Evolutionary conservation across 2,888 invertebrate genomes (phyloP).

Genomic region (Cylloceria caligata): DNA sequence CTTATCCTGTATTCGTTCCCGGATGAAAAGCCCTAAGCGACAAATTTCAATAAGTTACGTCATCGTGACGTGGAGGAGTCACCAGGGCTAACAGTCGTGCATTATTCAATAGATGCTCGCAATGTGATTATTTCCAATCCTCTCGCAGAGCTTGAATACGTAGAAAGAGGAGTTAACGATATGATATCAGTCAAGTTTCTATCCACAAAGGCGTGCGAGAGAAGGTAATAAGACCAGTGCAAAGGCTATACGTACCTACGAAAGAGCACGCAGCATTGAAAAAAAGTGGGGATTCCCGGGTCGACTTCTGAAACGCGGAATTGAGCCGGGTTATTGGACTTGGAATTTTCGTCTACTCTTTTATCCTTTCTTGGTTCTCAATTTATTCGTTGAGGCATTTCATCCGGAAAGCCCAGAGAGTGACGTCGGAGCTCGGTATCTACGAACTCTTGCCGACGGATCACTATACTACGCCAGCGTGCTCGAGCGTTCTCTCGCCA

Average conservation of each 20-base stretch:
- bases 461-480: conserved; percentile 28
- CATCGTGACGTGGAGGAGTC: neutral
- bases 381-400: conserved; percentile 68
- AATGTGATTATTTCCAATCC: conserved; percentile 58
- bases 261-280: conserved; percentile 8
- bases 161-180: conserved; percentile 56
- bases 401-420: conserved; percentile 66
- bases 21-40: neutral
- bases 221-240: conserved; percentile 29
- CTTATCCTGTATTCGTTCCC: neutral
- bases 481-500: neutral
- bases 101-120: conserved; percentile 57
- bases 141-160: neutral
- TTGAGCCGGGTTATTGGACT: conserved; percentile 70
- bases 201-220: conserved; percentile 51
- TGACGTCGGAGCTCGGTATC: conserved; percentile 45
- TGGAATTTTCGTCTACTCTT: conserved; percentile 70
- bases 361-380: conserved; percentile 67
- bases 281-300: conserved; percentile 8
- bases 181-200: conserved; percentile 62
- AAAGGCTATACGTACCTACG: neutral
- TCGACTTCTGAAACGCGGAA: conserved; percentile 60
- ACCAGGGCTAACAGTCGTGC: conserved; percentile 28
- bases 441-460: conserved; percentile 48
- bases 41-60: conserved; percentile 36